Base-by-base conservation (phyloP, 2,797 vertebrate species). In the Loriculus beryllinus region DNA sequence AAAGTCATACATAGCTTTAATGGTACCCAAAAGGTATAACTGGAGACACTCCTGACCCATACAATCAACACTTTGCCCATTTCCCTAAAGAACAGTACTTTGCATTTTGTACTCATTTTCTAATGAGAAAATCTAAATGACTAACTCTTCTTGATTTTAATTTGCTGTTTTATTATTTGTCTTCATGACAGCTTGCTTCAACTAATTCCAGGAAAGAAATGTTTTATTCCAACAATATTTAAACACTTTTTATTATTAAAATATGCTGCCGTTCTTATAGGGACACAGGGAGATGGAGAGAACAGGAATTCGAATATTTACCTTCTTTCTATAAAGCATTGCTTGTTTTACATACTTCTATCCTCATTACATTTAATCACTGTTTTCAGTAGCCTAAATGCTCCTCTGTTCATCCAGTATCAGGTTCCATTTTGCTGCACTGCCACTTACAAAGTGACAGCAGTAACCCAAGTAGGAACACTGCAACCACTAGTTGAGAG, bases 261-360 rank as follows among this genome's bases (percentile, higher is more conserved):
- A 85, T 14, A 68, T 35, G 28, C 10, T 81, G 59, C 40, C 65
- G 40, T 21, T 91, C 28, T 75, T 43, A 7, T 3, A 83, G 23
- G 8, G 57, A 57, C 18, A 70, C 2, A 2, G 23, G 26, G 8
- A 23, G 4, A 52, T 0, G 0, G 22, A 43, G 17, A 51, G 26
- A 82, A 79, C 1, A 12, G 21, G 28, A 78, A 60, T 35, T 59
- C 60, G 3, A 82, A 28, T 49, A 64, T 28, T 63, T 45, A 63
- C 29, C 19, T 74, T 69, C 22, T 51, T 82, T 74, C 39, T 65
- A 12, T 6, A 69, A 45, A 88, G 23, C 37, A 47, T 3, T 77
- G 7, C 22, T 87, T 77, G 14, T 26, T 84, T 78, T 75, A 52
- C 28, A 43, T 56, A 74, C 18, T 77, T 69, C 22, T 65, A 40